These are phyloP conservation scores for Eira barbara DNA, from an alignment of 2,113 vertebrate genomes.

Conservation along the genomic window DNA sequence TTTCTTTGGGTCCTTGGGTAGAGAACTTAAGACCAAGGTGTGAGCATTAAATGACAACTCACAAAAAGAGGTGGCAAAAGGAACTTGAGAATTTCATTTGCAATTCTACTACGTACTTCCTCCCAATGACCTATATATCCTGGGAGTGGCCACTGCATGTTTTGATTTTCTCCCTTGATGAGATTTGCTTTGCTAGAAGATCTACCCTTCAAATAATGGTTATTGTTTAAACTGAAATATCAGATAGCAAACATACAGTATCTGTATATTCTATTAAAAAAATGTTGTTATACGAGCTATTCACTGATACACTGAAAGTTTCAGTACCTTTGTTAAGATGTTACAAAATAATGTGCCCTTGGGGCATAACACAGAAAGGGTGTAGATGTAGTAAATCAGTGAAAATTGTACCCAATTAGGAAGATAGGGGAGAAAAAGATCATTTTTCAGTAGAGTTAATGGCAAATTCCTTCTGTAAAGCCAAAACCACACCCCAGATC, in stretches of 20 bases:
- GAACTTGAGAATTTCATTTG: background rate
- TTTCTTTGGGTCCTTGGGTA: background rate
- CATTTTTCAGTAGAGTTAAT: background rate
- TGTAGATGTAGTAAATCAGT: background rate
- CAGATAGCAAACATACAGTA: background rate
- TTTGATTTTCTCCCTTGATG: constrained; percentile 17
- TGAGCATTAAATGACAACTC: background rate
- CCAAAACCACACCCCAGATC: background rate
- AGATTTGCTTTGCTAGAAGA: background rate
- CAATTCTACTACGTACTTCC: background rate
- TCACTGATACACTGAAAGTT: background rate
- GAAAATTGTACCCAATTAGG: background rate
- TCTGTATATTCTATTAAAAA: background rate
- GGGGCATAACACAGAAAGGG: background rate
- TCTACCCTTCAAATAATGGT: background rate
- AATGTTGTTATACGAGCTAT: constrained; percentile 14
- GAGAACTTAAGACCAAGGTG: background rate
- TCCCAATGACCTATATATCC: background rate
- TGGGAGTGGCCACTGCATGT: background rate
- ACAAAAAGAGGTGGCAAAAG: background rate
- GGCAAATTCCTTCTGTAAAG: constrained; percentile 4
- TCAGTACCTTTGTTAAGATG: background rate
- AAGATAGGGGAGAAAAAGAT: background rate
- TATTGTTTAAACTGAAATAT: constrained; percentile 20
- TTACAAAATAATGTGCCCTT: background rate